Evolutionary conservation across 2,888 invertebrate species (phyloP), one percentile per base, ranked within the genome.

Genomic region (Hydroisotoma schaefferi): DNA sequence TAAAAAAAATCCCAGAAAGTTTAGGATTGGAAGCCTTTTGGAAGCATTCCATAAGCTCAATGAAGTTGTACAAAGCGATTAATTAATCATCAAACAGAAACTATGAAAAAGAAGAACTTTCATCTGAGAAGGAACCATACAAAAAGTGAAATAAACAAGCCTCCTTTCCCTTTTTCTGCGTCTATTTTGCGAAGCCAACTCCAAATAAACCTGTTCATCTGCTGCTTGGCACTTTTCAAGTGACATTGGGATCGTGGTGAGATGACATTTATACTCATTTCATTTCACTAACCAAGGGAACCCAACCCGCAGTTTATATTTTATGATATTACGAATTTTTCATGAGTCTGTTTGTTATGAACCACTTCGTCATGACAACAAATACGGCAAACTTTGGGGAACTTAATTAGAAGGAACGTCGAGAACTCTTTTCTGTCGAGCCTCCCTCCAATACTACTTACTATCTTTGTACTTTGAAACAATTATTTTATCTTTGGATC

Each of bases 311-410:
- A 40, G 40, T 65, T 46, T 59, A 65, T 65, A 65, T 65, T 65
- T 62, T 61, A 65, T 65, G 65, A 40, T 57, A 48, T 66, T 60
- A 46, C 25, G 49, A 71, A 71, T 71, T 69, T 71, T 69, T 71
- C 68, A 71, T 71, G 71, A 71, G 67, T 47, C 51, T 57, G 68
- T 69, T 71, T 71, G 68, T 68, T 71, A 63, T 67, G 62, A 59
- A 59, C 54, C 28, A 23, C 28, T 68, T 63, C 20, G 37, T 62
- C 67, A 56, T 61, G 67, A 47, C 59, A 57, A 70, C 70, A 33
- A 40, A 51, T 49, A 28, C 43, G 47, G 28, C 55, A 38, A 49
- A 52, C 26, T 40, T 60, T 60, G 28, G 48, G 28, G 23, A 10
- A 28, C 28, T 20, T n/a, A 18, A 48, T 8, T 48, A 43, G 43